These are phyloP conservation scores for Buceros bicornis DNA, from an alignment of 2,797 vertebrate genomes.

Conservation along the genomic window DNA sequence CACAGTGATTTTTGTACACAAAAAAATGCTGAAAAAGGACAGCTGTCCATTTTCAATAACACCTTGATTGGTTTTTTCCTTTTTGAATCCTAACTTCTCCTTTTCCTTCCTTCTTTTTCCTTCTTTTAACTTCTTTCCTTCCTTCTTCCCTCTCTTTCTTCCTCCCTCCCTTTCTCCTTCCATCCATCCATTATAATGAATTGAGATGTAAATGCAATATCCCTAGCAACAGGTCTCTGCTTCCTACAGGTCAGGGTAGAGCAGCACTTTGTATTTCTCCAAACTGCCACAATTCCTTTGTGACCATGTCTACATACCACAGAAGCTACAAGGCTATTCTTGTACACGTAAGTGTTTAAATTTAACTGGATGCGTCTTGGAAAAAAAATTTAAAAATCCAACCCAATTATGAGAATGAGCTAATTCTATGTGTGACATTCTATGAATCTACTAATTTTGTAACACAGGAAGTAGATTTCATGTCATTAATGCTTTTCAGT, in stretches of 20 bases:
- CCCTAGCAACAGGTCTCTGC: neutral
- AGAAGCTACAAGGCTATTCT: conserved; percentile 35
- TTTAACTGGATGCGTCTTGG: neutral
- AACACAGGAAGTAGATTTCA: neutral
- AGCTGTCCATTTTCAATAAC: neutral
- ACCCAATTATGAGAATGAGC: neutral
- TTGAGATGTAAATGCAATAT: neutral
- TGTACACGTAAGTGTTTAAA: neutral
- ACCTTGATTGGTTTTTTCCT: neutral
- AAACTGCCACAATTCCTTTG: neutral
- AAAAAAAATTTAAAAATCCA: neutral
- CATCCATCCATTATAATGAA: neutral
- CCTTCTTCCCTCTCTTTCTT: neutral
- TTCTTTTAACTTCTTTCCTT: neutral
- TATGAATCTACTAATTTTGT: neutral
- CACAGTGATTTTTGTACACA: neutral
- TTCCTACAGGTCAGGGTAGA: neutral
- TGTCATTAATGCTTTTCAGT: neutral
- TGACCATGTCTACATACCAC: conserved; percentile 24
- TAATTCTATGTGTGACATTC: conserved; percentile 1
- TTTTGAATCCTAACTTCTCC: neutral
- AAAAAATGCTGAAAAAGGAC: neutral
- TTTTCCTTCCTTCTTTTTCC: neutral
- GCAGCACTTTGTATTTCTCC: neutral
- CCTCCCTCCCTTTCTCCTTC: neutral